Conservation (phyloP, 1,140 invertebrate genomes). For the Drosophila pectinifera region DNA sequence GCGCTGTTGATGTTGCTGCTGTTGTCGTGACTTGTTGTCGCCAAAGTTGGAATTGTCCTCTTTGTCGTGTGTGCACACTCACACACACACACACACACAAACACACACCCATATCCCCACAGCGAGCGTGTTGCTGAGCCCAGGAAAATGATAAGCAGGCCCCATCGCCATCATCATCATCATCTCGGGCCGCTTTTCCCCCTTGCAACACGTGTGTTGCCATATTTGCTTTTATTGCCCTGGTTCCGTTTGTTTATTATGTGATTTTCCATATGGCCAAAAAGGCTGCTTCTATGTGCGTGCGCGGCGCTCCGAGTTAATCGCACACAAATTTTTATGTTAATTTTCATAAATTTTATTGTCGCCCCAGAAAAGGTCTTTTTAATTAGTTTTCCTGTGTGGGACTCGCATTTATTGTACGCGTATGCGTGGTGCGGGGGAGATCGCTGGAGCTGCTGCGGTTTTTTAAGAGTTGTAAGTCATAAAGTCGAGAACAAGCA, state of each 20-base stretch:
- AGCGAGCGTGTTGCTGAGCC: conserved; percentile 9
- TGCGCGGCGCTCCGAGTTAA: conserved; percentile 72
- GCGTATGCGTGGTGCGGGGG: no score
- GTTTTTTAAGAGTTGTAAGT: conserved; percentile 74
- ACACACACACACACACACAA: no score
- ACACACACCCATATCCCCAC: no score
- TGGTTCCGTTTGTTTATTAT: conserved; percentile 78
- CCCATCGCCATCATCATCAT: conserved; percentile 42
- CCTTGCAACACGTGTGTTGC: conserved; percentile 57
- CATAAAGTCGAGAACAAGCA: conserved; percentile 67
- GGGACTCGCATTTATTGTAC: conserved; percentile 60
- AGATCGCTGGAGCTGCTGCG: conserved; percentile 9
- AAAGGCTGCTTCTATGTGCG: conserved; percentile 46
- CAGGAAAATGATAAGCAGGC: conserved; percentile 65
- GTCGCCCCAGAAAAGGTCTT: conserved; percentile 70
- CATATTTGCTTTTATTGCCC: conserved; percentile 80
- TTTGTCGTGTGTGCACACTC: no score
- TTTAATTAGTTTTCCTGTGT: conserved; percentile 79
- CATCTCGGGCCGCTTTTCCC: conserved; percentile 22
- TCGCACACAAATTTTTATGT: conserved; percentile 82
- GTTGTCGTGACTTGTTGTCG: conserved; percentile 62
- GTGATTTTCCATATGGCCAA: conserved; percentile 77
- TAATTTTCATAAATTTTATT: conserved; percentile 85
- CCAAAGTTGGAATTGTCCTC: conserved; percentile 50
- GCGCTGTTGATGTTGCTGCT: conserved; percentile 19